Conservation (phyloP, 2,888 invertebrate genomes). For the Chymomyza fuscimana region DNA sequence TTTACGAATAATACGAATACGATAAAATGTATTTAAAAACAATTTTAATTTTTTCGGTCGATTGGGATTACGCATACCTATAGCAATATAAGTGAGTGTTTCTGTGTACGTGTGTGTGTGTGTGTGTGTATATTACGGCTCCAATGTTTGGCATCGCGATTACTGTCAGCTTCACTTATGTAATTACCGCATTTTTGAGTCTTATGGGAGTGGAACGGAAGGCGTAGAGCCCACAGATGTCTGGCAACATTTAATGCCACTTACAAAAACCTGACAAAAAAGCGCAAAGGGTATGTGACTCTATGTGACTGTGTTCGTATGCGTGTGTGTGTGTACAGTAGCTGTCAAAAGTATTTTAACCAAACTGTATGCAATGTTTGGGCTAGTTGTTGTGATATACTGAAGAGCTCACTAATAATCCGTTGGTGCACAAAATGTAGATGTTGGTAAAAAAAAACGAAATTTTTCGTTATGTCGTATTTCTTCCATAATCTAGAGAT, state of each 20-base stretch:
- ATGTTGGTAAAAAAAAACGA: no score
- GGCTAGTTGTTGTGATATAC: no score
- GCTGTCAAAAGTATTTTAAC: no score
- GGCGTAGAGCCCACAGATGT: not conserved
- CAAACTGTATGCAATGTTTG: no score
- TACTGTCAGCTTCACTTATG: conserved; percentile 22
- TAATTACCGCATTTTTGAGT: conserved; percentile 16
- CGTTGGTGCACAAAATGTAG: no score
- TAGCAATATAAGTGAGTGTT: not conserved
- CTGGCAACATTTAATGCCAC: not conserved
- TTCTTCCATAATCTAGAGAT: no score
- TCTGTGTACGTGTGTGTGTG: not conserved
- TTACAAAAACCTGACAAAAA: not conserved
- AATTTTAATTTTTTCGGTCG: not conserved
- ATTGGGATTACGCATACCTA: not conserved
- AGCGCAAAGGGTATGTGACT: not conserved
- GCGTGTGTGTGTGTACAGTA: not conserved
- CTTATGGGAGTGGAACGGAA: not conserved
- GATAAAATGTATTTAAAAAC: not conserved
- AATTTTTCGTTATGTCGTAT: no score
- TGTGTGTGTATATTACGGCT: no score
- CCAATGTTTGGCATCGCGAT: not conserved
- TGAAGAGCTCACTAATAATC: no score
- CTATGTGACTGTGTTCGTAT: not conserved
- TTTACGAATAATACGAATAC: not conserved